Evolutionary conservation across 2,888 invertebrate species (phyloP), one percentile per base, ranked within the genome.

Genomic region (Hirtodrosophila trivittata): DNA sequence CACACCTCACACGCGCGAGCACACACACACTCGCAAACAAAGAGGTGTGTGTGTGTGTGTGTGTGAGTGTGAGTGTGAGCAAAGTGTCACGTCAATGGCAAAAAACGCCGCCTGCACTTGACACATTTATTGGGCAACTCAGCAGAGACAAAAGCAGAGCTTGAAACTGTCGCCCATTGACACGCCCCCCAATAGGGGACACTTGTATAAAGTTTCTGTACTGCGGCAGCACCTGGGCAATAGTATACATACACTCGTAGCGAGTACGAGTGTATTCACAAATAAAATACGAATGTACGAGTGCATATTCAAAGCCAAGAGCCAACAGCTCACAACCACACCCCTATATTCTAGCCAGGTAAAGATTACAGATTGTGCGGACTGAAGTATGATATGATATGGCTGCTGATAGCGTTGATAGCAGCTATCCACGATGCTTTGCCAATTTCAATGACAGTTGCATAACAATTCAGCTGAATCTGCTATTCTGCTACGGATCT

Each of bases 81-180:
- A 63, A 57, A 64, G 70, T 77, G 78, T 72, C 78, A 82, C 75
- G 78, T 85, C 78, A 80, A 85, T 85, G 86, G 69, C 86, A 65
- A 77, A 81, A 81, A 85, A 56, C 52, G 49, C 78, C 78, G 75
- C 64, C 83, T 80, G 78, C 78, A 85, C 78, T 80, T 80, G 78
- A 80, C 78, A 80, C 86, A 80, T 80, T 85, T 80, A 80, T 80
- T 80, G 86, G 86, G 69, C 75, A 85, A 82, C 82, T 59, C 63
- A 60, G 56, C 63, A 60, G 56, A 85, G 86, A 80, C 83, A 80
- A 78, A 85, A 75, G 78, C 82, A 71, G 42, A 60, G 71, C 82
- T 85, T 75, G 80, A 78, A 71, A 54, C 60, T 16, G 52, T 13
- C 64, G 58, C 59, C 64, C 63, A 74, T 69, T 66, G 83, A 64